A percentile compares a stretch with the other conserved stretches of the same genome.
Evolutionary conservation across 2,113 vertebrate species (phyloP).

Genomic region (Vanacampus margaritifer): DNA sequence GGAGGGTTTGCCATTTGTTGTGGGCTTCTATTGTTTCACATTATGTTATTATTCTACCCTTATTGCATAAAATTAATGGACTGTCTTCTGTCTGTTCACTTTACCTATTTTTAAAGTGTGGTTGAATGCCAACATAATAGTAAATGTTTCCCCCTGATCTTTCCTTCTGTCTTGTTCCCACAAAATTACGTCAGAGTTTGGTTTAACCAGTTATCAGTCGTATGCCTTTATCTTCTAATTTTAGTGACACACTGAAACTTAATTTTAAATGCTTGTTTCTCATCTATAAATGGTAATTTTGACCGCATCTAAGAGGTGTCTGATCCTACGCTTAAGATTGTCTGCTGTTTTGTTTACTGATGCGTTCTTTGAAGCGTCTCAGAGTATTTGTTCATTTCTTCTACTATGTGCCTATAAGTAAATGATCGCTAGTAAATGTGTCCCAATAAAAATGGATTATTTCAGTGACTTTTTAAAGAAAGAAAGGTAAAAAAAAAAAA

Average conservation of each 20-base stretch:
- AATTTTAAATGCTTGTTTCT: neutral
- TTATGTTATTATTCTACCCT: neutral
- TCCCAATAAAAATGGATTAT: too few species aligned
- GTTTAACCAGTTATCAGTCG: neutral
- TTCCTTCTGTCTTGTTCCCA: neutral
- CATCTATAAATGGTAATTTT: too few species aligned
- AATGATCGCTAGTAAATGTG: slow-evolving; percentile 37
- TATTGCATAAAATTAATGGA: neutral
- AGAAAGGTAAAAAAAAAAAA: too few species aligned
- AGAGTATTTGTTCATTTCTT: neutral
- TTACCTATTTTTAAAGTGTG: neutral
- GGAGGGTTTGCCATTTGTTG: too few species aligned
- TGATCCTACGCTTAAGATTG: neutral
- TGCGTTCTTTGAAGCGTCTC: slow-evolving; percentile 3
- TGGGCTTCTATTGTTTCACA: slow-evolving; percentile 11
- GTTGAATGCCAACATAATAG: neutral
- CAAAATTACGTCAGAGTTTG: neutral
- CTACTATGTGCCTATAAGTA: slow-evolving; percentile 22
- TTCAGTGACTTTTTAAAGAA: too few species aligned
- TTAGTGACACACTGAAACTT: neutral
- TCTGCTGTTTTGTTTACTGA: neutral
- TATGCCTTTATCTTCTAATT: neutral
- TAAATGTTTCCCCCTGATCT: neutral
- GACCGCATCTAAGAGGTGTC: neutral
- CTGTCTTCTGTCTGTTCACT: neutral